Evolutionary conservation across 2,888 invertebrate genomes (phyloP).

Genomic region (Trachelus stipa): DNA sequence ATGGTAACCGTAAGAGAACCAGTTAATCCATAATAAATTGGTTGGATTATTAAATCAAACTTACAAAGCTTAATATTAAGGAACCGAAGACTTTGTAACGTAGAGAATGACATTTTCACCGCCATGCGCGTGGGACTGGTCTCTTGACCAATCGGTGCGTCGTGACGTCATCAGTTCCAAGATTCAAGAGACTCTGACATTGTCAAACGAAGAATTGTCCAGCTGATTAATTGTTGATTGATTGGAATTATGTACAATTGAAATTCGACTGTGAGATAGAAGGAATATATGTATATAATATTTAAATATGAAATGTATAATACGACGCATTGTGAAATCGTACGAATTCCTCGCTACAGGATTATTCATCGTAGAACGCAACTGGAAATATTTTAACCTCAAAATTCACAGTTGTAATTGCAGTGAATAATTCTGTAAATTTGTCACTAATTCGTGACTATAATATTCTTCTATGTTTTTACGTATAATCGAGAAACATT

Average conservation of each 20-base stretch:
- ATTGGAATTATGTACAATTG: background rate
- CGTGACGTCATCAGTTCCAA: too few species aligned
- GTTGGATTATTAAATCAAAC: background rate
- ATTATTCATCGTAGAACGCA: background rate
- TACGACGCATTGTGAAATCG: background rate
- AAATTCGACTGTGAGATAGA: background rate
- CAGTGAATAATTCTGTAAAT: background rate
- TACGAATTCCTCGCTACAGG: background rate
- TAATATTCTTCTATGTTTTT: background rate
- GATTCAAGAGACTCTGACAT: background rate
- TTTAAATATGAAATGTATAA: background rate
- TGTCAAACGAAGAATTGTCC: background rate
- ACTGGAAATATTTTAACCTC: background rate
- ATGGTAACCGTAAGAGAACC: constrained; percentile 23
- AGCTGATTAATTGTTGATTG: background rate
- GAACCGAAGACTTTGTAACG: background rate
- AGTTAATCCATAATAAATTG: constrained; percentile 8
- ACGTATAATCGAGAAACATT: background rate
- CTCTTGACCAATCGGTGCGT: too few species aligned
- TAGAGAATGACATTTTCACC: background rate
- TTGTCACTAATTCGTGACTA: background rate
- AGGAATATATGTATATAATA: background rate
- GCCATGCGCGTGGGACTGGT: too few species aligned
- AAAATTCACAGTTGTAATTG: background rate
- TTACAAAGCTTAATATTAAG: background rate